phyloP scores from a whole-genome alignment of 1,140 invertebrate species.

The Bilobella aurantiaca region DNA sequence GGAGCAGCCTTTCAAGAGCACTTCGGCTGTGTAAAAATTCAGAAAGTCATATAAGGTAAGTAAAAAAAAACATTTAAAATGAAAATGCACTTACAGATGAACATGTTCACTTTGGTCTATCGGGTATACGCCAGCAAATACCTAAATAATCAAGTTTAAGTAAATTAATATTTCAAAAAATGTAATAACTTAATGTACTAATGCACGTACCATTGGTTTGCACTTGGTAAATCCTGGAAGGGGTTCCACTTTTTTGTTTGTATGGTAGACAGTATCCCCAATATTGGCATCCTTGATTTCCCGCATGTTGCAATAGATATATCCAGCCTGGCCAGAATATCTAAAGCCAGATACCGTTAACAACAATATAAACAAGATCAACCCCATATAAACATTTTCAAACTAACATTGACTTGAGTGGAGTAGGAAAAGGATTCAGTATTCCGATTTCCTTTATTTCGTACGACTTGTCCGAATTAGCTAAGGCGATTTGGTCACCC shows the following conservation, averaged over 20 bases:
- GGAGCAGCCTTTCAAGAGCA: constrained; percentile 76
- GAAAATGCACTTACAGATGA: constrained; percentile 40
- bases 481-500: constrained; percentile 56
- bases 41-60: no score
- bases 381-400: background rate
- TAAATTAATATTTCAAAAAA: background rate
- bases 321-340: constrained; percentile 68
- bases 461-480: constrained; percentile 58
- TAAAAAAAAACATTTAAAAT: background rate
- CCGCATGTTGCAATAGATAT: constrained; percentile 69
- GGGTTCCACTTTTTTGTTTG: constrained; percentile 47
- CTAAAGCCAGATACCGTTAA: constrained; percentile 41
- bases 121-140: constrained; percentile 75
- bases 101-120: constrained; percentile 73
- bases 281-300: constrained; percentile 64
- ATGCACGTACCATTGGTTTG: constrained; percentile 84
- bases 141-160: no score
- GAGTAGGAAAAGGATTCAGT: constrained; percentile 63
- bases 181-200: constrained; percentile 44
- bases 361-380: background rate
- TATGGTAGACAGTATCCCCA: constrained; percentile 70
- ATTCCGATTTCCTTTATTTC: constrained; percentile 69
- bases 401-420: constrained; percentile 56
- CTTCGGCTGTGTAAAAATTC: constrained; percentile 39
- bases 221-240: constrained; percentile 56